Conservation (phyloP, 2,888 invertebrate genomes). For the Flabesymbios commensalis region DNA sequence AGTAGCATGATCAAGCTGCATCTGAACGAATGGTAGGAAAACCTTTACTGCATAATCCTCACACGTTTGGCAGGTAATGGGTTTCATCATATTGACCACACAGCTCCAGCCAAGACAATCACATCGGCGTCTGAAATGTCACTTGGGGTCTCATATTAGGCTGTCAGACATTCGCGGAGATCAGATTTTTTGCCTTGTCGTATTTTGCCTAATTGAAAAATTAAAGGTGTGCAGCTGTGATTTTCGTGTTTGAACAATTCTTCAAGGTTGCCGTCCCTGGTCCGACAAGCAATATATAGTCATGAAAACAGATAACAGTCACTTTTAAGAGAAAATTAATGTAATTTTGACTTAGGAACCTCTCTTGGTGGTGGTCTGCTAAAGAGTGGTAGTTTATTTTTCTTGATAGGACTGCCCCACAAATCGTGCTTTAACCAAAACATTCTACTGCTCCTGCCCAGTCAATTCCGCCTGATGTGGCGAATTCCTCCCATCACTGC, state of each 20-base stretch:
- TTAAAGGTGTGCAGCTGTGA: conserved; percentile 18
- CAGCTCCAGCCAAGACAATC: conserved; percentile 3
- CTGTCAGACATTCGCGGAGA: not conserved
- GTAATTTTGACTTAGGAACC: not conserved
- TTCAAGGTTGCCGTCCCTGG: conserved; percentile 19
- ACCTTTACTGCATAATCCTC: too few species aligned
- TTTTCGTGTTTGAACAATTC: conserved; percentile 22
- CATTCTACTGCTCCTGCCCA: too few species aligned
- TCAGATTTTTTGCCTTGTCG: conserved; percentile 17
- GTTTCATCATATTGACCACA: not conserved
- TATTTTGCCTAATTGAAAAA: conserved; percentile 5
- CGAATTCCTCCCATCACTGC: not conserved
- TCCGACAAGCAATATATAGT: conserved; percentile 18
- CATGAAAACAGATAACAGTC: conserved; percentile 10
- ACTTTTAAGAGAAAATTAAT: conserved; percentile 7
- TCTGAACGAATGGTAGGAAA: conserved; percentile 12
- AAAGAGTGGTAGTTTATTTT: conserved; percentile 1
- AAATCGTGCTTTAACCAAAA: too few species aligned
- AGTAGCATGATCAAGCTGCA: conserved; percentile 2
- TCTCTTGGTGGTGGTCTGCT: not conserved
- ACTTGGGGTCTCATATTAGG: not conserved
- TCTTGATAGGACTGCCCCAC: too few species aligned
- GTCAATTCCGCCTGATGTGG: too few species aligned
- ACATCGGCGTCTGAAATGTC: not conserved
- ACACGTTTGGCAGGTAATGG: too few species aligned